A percentile compares a stretch with the other conserved stretches of the same genome.
phyloP scores from a whole-genome alignment of 2,888 invertebrate species.

The Epinotia nisella region DNA sequence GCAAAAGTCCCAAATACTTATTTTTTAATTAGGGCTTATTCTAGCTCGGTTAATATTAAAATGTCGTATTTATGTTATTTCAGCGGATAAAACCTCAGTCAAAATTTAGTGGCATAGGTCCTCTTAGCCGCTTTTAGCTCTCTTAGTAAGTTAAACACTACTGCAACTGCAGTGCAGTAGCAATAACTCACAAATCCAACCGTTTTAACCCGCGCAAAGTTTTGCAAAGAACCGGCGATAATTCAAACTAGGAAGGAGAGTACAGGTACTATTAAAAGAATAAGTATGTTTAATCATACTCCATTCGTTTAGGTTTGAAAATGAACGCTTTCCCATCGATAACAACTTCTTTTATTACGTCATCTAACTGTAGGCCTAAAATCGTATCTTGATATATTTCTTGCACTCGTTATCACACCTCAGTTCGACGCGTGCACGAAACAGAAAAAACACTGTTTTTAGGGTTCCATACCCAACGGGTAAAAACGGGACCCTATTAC shows the following conservation, averaged over 20 bases:
- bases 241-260: background rate
- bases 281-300: background rate
- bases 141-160: background rate
- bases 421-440: too few relatives aligned
- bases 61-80: background rate
- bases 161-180: constrained; percentile 25
- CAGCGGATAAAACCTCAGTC: background rate
- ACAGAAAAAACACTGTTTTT: too few relatives aligned
- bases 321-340: background rate
- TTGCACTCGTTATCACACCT: too few relatives aligned
- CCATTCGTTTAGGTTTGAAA: background rate
- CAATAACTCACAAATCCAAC: constrained; percentile 9
- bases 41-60: too few relatives aligned
- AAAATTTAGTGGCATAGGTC: background rate
- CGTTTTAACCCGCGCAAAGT: background rate
- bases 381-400: too few relatives aligned
- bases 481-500: too few relatives aligned
- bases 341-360: too few relatives aligned
- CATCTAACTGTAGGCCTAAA: too few relatives aligned
- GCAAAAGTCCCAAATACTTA: too few relatives aligned
- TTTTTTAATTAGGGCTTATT: too few relatives aligned
- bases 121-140: background rate
- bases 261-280: background rate
- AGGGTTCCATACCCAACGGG: too few relatives aligned
- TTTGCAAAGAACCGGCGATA: constrained; percentile 8